Conservation (phyloP, 64 coral and sea anemone genomes). For the Montipora sp. region DNA sequence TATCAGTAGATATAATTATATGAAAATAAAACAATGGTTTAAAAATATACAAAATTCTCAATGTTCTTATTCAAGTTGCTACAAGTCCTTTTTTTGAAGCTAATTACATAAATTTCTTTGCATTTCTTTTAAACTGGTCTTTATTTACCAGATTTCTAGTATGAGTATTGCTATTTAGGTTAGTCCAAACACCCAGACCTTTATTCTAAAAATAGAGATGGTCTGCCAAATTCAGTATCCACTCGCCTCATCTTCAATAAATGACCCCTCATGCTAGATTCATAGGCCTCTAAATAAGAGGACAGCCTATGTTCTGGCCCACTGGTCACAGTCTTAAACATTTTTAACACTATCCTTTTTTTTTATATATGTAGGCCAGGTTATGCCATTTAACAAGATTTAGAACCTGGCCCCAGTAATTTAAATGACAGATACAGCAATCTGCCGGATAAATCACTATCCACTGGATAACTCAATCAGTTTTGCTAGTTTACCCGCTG, state of each 20-base stretch:
- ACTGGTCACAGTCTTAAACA: not conserved
- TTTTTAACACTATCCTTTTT: not conserved
- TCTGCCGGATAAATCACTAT: too few relatives aligned
- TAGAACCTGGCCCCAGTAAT: too few relatives aligned
- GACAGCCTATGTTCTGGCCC: not conserved
- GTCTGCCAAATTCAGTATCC: slow-evolving; percentile 17
- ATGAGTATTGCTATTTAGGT: not conserved
- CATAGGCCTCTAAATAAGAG: not conserved
- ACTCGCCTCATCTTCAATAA: not conserved
- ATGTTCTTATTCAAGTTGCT: slow-evolving; percentile 8
- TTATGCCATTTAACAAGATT: slow-evolving; percentile 3
- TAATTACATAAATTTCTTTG: slow-evolving; percentile 7
- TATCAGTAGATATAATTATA: not conserved
- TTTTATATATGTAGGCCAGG: not conserved
- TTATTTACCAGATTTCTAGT: slow-evolving; percentile 7
- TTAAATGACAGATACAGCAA: too few relatives aligned
- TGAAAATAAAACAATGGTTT: not conserved
- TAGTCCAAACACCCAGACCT: not conserved
- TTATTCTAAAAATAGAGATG: not conserved
- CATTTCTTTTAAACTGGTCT: not conserved
- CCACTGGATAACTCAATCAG: too few relatives aligned
- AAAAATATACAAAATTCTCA: not conserved
- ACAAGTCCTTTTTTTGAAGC: not conserved
- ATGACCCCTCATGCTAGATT: slow-evolving; percentile 5
- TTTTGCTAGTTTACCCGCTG: too few relatives aligned